Evolutionary conservation across 1,140 invertebrate genomes (phyloP), one percentile per base, ranked within the genome.

Genomic region (Dendrolimus kikuchii): DNA sequence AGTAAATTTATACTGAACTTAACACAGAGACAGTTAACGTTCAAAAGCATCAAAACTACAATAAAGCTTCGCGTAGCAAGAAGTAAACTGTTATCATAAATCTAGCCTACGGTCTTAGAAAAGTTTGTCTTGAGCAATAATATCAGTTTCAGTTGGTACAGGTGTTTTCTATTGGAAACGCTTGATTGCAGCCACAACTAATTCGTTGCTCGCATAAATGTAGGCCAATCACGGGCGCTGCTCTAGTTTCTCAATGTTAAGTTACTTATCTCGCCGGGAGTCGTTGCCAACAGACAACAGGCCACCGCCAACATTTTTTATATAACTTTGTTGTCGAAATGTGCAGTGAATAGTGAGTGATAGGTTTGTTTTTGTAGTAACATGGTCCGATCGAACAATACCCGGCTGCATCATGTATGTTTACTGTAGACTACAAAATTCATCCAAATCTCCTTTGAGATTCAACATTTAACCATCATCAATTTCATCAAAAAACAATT

Each of bases 251-350:
- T 76, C 74, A 77, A 82, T 66, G 65, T 64, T 56, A 62, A 70
- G 68, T 76, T 68, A 72, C 62, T 71, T 77, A 80, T 75, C 74
- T 74, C 57, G 64, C 50, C 67, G 68, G 74, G 67, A 76, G 72
- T 64, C 64, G 66, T 75, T 79, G 70, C 74, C 72, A 74, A 68
- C 71, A 59, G 70, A 73, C 72, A 74, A 68, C 71, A 59, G 63
- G 71, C 64, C 68, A 73, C 71, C 62, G 70, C 68, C 68, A 71
- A 71, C 66, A 57, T 62, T 69, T 78, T 23, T 81, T 81, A 82
- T 77, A 71, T 81, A 81, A 81, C 77, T 75, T 74, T 75, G 74
- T 77, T 81, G 72, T 76, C 64, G 78, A 81, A 78, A 75, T 67
- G 69, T 76, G 67, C 68, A 62, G 60, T 66, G 69, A 72, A 74